These are phyloP conservation scores for Chrosomus eos DNA, from an alignment of 2,797 vertebrate species.

Conservation along the genomic window DNA sequence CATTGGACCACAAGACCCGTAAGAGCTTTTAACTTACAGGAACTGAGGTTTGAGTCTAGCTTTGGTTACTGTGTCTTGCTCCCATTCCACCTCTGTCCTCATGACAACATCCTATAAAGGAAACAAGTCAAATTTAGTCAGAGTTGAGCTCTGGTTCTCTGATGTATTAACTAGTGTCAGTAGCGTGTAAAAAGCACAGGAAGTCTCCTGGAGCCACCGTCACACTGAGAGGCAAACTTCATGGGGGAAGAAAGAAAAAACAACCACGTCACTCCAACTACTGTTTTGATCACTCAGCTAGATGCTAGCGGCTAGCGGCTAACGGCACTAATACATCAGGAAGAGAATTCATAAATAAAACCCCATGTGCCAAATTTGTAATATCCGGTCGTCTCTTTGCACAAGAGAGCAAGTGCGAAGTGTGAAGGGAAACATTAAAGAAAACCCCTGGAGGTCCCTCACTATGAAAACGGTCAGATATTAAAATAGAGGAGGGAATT, in stretches of 20 bases:
- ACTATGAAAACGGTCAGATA: conserved; percentile 31
- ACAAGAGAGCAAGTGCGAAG: conserved; percentile 56
- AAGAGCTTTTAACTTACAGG: not conserved
- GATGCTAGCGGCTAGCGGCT: conserved; percentile 55
- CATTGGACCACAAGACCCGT: not conserved
- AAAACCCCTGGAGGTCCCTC: conserved; percentile 62
- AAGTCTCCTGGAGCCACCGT: conserved; percentile 42
- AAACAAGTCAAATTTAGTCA: not conserved
- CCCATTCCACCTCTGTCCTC: not conserved
- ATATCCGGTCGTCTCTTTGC: conserved; percentile 71
- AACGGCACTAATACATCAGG: conserved; percentile 67
- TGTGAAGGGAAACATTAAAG: conserved; percentile 67
- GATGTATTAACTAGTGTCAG: not conserved
- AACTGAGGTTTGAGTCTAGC: not conserved
- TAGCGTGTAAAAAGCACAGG: conserved; percentile 22
- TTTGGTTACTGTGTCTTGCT: not conserved
- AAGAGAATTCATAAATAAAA: conserved; percentile 71
- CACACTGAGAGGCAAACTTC: conserved; percentile 43
- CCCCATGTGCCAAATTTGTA: conserved; percentile 71
- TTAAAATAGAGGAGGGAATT: conserved; percentile 3
- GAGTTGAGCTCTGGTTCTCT: not conserved
- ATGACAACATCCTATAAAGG: not conserved
- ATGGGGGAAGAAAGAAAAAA: conserved; percentile 32
- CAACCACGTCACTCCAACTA: conserved; percentile 30
- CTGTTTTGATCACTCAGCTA: conserved; percentile 42